Percentiles rank a stretch among this genome's conserved stretches.
Evolutionary conservation across 2,888 invertebrate genomes (phyloP).

Genomic region (Cremastinae sp.): DNA sequence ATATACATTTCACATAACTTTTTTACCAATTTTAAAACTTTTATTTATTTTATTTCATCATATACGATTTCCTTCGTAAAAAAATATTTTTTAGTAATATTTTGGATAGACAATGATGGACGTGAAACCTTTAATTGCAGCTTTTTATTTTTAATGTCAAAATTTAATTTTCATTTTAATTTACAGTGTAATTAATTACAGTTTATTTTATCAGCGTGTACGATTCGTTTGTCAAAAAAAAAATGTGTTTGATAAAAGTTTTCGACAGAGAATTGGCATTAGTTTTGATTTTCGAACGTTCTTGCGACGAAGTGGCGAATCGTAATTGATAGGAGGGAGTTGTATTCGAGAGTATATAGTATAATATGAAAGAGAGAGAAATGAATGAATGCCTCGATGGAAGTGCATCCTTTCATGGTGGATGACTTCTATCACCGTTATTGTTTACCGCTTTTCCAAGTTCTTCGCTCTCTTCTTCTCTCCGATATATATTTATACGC

Average conservation of each 20-base stretch:
- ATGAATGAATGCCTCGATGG: slow-evolving; percentile 53
- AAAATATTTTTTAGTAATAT: too few species aligned
- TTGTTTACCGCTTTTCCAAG: slow-evolving; percentile 64
- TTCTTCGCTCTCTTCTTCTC: slow-evolving; percentile 55
- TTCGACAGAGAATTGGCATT: not conserved
- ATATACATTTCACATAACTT: not conserved
- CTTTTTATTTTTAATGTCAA: too few species aligned
- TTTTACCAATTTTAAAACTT: not conserved
- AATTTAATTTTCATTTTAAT: too few species aligned
- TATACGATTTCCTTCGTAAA: too few species aligned
- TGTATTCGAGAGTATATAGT: slow-evolving; percentile 19
- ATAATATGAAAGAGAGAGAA: slow-evolving; percentile 21
- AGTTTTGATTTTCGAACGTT: slow-evolving; percentile 14
- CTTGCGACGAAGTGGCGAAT: slow-evolving; percentile 44
- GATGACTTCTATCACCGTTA: slow-evolving; percentile 70
- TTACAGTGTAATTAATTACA: too few species aligned
- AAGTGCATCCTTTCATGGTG: slow-evolving; percentile 69
- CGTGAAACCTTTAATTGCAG: too few species aligned
- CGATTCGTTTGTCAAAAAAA: too few species aligned
- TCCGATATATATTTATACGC: slow-evolving; percentile 25
- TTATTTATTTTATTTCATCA: too few species aligned
- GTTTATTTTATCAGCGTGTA: too few species aligned
- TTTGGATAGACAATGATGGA: too few species aligned
- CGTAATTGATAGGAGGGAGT: slow-evolving; percentile 54
- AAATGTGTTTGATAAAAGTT: too few species aligned